These are phyloP conservation scores for Lipophrys pholis DNA, from an alignment of 2,113 vertebrate species.

Conservation along the genomic window DNA sequence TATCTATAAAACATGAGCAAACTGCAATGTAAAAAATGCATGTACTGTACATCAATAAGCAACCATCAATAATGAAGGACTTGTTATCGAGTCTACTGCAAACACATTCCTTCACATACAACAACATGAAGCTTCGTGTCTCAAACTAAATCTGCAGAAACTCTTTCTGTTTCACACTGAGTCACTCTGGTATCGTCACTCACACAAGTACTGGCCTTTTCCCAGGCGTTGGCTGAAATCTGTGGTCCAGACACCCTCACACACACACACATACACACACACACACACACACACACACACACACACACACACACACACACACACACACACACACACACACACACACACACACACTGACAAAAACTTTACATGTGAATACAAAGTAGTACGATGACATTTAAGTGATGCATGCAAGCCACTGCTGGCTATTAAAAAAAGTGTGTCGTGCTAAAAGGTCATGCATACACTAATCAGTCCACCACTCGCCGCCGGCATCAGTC, in stretches of 20 bases:
- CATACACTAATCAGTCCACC: constrained; percentile 34
- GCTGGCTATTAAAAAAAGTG: constrained; percentile 37
- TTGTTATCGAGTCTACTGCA: constrained; percentile 52
- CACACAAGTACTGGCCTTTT: constrained; percentile 15
- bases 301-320: background rate
- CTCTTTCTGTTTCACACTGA: constrained; percentile 3
- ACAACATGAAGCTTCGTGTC: background rate
- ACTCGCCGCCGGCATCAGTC: background rate
- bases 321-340: too few species aligned
- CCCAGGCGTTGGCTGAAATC: constrained; percentile 3
- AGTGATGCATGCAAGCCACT: constrained; percentile 35
- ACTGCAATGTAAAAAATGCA: constrained; percentile 56
- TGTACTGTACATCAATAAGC: constrained; percentile 60
- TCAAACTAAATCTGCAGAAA: constrained; percentile 9
- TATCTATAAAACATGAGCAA: constrained; percentile 63
- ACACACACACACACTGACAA: background rate
- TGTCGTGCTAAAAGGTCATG: constrained; percentile 59
- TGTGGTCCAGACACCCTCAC: constrained; percentile 7
- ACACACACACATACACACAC: background rate
- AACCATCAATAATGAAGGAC: constrained; percentile 67
- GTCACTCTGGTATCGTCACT: background rate
- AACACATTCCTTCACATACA: constrained; percentile 47
- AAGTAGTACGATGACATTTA: constrained; percentile 54
- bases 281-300: too few species aligned
- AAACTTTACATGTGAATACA: constrained; percentile 20